A percentile compares a stretch with the other conserved stretches of the same genome.
Conservation (phyloP, 2,797 vertebrate species). For the Alauda arvensis region DNA sequence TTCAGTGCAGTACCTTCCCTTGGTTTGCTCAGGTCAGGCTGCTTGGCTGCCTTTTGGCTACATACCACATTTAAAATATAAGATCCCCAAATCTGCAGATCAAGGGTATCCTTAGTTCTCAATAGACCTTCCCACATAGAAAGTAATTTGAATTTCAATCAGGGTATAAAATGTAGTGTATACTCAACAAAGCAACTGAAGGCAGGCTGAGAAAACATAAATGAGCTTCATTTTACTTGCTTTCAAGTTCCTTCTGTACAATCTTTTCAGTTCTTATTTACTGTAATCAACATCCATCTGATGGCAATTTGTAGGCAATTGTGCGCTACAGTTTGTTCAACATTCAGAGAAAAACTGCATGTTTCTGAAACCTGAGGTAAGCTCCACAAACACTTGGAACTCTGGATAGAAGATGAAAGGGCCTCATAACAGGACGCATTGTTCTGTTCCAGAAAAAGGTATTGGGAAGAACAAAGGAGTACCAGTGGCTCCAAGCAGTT, state of each 20-base stretch:
- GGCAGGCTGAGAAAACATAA: constrained; percentile 33
- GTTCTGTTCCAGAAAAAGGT: neutral
- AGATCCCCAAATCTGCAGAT: neutral
- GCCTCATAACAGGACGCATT: neutral
- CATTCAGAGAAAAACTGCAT: neutral
- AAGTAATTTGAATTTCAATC: constrained; percentile 53
- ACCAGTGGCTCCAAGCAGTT: neutral
- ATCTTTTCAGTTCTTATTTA: constrained; percentile 23
- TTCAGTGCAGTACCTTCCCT: neutral
- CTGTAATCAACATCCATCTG: constrained; percentile 38
- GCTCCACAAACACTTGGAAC: neutral
- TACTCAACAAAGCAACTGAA: constrained; percentile 23
- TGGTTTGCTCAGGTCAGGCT: neutral
- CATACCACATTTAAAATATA: neutral
- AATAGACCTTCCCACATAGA: constrained; percentile 2
- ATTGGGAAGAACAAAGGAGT: neutral
- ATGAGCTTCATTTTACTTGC: constrained; percentile 28
- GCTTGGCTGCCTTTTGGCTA: neutral
- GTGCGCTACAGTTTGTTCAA: constrained; percentile 16
- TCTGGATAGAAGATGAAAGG: neutral
- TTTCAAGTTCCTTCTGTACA: constrained; percentile 26
- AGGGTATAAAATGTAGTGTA: neutral
- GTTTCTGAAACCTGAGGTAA: constrained; percentile 15
- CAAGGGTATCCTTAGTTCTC: constrained; percentile 10
- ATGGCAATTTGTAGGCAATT: constrained; percentile 48